Evolutionary conservation across 2,113 vertebrate genomes (phyloP).

Genomic region (Hippocampus abdominalis): DNA sequence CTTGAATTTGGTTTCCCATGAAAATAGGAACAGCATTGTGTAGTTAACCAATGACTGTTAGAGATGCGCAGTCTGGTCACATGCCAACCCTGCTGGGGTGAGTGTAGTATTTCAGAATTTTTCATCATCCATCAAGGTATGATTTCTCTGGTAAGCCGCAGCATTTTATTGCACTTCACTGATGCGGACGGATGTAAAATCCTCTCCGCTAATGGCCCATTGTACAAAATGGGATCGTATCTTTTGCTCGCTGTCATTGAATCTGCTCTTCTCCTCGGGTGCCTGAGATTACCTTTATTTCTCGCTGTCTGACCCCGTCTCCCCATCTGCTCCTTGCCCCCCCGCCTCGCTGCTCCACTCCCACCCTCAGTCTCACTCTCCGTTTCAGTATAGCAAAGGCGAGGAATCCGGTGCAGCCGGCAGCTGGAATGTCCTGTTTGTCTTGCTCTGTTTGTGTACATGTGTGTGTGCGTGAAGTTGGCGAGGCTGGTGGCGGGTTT

Average conservation of each 20-base stretch:
- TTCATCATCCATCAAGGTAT: not conserved
- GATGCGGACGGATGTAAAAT: not conserved
- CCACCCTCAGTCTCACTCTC: constrained; percentile 62
- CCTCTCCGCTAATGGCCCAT: not conserved
- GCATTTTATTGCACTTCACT: not conserved
- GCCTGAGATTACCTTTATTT: constrained; percentile 7
- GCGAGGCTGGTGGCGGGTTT: constrained; percentile 72
- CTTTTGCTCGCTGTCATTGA: not conserved
- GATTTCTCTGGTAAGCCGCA: not conserved
- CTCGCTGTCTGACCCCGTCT: constrained; percentile 6
- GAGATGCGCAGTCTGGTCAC: not conserved
- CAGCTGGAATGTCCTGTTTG: constrained; percentile 83
- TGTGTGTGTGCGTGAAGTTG: constrained; percentile 52
- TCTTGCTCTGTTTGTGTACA: constrained; percentile 66
- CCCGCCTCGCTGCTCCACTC: constrained; percentile 53
- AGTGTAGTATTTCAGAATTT: not conserved
- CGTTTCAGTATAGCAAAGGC: constrained; percentile 70
- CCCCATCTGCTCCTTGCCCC: constrained; percentile 34
- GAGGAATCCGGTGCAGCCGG: constrained; percentile 76
- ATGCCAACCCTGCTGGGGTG: not conserved
- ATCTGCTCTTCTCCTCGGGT: not conserved
- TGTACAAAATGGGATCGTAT: not conserved
- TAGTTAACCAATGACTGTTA: not conserved
- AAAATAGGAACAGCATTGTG: too few relatives aligned
- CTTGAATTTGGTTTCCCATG: too few relatives aligned